Evolutionary conservation across 1,140 invertebrate genomes (phyloP).

Genomic region (Chironomus tepperi): DNA sequence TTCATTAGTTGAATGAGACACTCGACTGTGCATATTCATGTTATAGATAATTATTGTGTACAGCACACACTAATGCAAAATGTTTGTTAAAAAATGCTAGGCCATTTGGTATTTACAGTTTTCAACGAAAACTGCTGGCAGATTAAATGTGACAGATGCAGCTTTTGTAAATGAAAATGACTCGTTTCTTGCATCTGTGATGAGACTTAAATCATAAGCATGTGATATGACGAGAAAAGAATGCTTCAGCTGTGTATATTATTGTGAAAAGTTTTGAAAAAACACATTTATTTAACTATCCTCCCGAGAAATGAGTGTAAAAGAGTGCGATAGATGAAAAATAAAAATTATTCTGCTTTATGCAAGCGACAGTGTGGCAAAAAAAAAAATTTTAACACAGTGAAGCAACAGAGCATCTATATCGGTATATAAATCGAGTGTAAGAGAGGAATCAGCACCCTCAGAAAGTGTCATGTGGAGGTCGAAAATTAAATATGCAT

Average conservation of each 20-base stretch:
- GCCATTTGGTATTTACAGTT: too few relatives aligned
- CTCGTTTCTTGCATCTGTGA: too few relatives aligned
- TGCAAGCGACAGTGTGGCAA: background rate
- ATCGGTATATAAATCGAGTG: too few relatives aligned
- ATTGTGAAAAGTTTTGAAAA: background rate
- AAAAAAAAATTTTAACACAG: background rate
- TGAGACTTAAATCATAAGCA: background rate
- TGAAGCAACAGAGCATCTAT: too few relatives aligned
- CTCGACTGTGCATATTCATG: background rate
- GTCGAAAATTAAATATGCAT: constrained; percentile 23
- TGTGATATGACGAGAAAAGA: background rate
- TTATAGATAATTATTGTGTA: background rate
- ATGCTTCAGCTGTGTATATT: background rate
- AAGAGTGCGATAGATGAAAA: too few relatives aligned
- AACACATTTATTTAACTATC: constrained; percentile 14
- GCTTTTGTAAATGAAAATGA: too few relatives aligned
- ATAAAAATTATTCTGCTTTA: background rate
- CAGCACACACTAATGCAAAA: background rate
- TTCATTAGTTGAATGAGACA: background rate
- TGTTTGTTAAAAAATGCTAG: background rate
- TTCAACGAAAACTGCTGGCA: too few relatives aligned
- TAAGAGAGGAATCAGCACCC: too few relatives aligned
- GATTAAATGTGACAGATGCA: too few relatives aligned
- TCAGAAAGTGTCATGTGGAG: background rate
- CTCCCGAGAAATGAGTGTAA: background rate